Base-by-base conservation (phyloP, 2,888 invertebrate genomes). In the Acleris cristana region DNA sequence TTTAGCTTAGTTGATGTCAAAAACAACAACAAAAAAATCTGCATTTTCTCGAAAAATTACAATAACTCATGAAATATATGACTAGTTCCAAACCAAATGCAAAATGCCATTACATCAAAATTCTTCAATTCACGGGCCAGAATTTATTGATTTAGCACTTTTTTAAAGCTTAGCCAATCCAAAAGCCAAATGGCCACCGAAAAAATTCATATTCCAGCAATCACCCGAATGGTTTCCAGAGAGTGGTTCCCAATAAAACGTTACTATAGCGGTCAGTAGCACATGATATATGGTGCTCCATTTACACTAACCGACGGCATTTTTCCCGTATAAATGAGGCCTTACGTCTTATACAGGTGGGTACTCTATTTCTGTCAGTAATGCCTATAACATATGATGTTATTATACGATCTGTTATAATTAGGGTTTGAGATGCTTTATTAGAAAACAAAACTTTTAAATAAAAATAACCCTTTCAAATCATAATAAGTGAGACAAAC, bases 281-380 rank as follows among this genome's bases (percentile, higher is more conserved):
- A 58, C 67, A 63, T 67, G 67, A 67, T 67, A 67, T 67, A 67
- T 58, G 58, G 63, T 58, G 49, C 58, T 67, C 67, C 63, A 67
- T 67, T 67, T 63, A 62, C 67, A 67, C 67, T 67, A 67, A 67
- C 67, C 63, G 63, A 54, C 56, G 58, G 67, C 67, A 67, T 67
- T 67, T 67, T 67, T 67, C 63, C 58, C 58, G 53, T 58, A 67
- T 67, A 67, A 67, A 67, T 67, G 67, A 67, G 67, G 63, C 67
- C 62, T 67, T 67, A 58, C 67, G 67, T 67, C 62, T 67, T 67
- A 63, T 67, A 63, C 67, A 67, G 67, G 67, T 67, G 67, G 67
- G 63, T 67, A 54, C 49, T 67, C 53, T 63, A 58, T 67, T 63
- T 67, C 67, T 67, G 67, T 67, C 67, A 54, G 62, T 67, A 67